Conservation (phyloP, 2,113 vertebrate species). For the Antechinus flavipes region DNA sequence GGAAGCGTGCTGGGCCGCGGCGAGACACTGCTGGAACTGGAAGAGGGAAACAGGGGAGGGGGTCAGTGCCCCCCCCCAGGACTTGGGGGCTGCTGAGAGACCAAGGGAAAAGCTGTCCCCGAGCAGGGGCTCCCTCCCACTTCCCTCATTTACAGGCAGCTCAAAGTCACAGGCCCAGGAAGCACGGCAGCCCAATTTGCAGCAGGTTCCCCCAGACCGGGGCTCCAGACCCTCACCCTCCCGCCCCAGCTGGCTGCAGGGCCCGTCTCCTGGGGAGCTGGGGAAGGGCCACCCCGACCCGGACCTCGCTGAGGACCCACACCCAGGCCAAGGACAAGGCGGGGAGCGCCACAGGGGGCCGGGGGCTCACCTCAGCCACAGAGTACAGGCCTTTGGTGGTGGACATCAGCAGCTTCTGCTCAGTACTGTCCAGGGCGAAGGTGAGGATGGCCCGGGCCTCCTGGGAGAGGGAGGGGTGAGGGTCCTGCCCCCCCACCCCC, state of each 20-base stretch:
- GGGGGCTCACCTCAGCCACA: conserved; percentile 86
- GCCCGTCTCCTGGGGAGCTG: too few relatives aligned
- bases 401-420: conserved; percentile 88
- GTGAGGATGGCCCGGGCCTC: conserved; percentile 91
- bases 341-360: background rate
- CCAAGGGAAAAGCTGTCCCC: too few relatives aligned
- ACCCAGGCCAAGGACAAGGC: background rate
- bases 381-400: conserved; percentile 92
- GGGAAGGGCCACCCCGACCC: background rate
- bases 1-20: conserved; percentile 87
- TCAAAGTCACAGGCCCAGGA: background rate
- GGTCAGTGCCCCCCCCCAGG: background rate
- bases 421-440: conserved; percentile 90
- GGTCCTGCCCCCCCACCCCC: background rate
- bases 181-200: rapidly evolving
- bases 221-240: too few relatives aligned
- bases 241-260: too few relatives aligned
- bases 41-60: rapidly evolving
- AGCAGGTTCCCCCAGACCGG: background rate
- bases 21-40: conserved; percentile 94
- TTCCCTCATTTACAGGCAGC: background rate
- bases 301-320: background rate
- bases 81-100: too few relatives aligned
- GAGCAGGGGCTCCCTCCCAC: too few relatives aligned
- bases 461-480: conserved; percentile 73